Conservation (phyloP, 2,888 invertebrate genomes). For the Osmoderma eremita region DNA sequence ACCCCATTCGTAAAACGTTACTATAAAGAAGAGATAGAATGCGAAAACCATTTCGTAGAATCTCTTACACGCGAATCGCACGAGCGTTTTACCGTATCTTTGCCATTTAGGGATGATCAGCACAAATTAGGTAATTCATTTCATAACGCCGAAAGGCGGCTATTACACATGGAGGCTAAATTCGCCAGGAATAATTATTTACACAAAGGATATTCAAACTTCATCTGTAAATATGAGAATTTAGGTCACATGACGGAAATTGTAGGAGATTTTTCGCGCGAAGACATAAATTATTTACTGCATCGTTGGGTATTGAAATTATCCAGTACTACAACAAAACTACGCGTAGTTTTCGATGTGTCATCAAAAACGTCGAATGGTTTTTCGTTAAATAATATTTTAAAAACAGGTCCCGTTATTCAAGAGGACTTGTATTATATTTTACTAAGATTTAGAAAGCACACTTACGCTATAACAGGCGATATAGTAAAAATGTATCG, state of each 20-base stretch:
- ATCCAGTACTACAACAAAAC: too few relatives aligned
- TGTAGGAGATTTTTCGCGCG: too few relatives aligned
- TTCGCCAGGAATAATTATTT: conserved; percentile 38
- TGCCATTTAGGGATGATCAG: conserved; percentile 41
- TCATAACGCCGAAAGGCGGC: conserved; percentile 45
- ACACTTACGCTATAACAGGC: too few relatives aligned
- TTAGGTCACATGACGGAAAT: conserved; percentile 47
- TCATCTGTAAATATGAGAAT: conserved; percentile 48
- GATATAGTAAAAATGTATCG: too few relatives aligned
- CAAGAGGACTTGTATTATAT: too few relatives aligned
- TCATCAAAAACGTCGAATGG: too few relatives aligned
- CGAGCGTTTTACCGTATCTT: conserved; percentile 45
- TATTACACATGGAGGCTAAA: conserved; percentile 46
- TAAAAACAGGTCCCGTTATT: too few relatives aligned
- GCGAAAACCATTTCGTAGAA: conserved; percentile 46
- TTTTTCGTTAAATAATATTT: too few relatives aligned
- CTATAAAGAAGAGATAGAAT: conserved; percentile 46
- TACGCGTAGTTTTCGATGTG: too few relatives aligned
- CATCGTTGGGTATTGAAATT: too few relatives aligned
- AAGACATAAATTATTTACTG: too few relatives aligned
- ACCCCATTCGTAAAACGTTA: conserved; percentile 4
- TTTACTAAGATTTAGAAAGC: too few relatives aligned
- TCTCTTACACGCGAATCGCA: conserved; percentile 40
- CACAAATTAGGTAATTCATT: conserved; percentile 46
- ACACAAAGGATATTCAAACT: conserved; percentile 43